A percentile compares a stretch with the other conserved stretches of the same genome.
phyloP scores from a whole-genome alignment of 2,113 vertebrate species.

The Loxodonta africana region DNA sequence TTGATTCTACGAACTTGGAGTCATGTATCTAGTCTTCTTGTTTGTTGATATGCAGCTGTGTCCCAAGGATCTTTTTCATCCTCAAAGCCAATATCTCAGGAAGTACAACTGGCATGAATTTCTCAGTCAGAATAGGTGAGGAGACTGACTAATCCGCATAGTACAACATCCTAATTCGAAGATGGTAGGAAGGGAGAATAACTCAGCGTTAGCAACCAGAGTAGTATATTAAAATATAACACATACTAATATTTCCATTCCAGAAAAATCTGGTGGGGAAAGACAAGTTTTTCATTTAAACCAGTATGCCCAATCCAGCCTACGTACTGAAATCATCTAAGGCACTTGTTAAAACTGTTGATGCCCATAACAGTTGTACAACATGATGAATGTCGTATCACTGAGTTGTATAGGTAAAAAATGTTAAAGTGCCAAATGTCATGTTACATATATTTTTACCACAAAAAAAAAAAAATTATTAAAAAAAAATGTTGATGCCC shows the following conservation, averaged over 20 bases:
- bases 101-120: constrained; percentile 22
- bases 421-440: too few species aligned
- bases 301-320: not conserved
- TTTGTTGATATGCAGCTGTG: not conserved
- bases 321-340: not conserved
- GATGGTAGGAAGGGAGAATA: not conserved
- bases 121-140: constrained; percentile 7
- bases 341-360: not conserved
- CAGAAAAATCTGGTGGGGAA: constrained; percentile 25
- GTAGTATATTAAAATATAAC: not conserved
- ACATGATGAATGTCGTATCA: not conserved
- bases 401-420: too few species aligned
- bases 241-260: constrained; percentile 2
- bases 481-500: not conserved
- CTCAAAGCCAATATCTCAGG: not conserved
- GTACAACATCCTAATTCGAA: constrained; percentile 17
- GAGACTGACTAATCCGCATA: not conserved
- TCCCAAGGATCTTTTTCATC: not conserved
- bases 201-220: not conserved
- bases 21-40: not conserved
- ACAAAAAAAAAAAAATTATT: not conserved
- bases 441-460: not conserved
- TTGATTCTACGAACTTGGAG: not conserved
- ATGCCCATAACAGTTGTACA: not conserved
- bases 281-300: constrained; percentile 11